These are phyloP conservation scores for Dendrolimus houi DNA, from an alignment of 2,888 invertebrate species.

Conservation along the genomic window DNA sequence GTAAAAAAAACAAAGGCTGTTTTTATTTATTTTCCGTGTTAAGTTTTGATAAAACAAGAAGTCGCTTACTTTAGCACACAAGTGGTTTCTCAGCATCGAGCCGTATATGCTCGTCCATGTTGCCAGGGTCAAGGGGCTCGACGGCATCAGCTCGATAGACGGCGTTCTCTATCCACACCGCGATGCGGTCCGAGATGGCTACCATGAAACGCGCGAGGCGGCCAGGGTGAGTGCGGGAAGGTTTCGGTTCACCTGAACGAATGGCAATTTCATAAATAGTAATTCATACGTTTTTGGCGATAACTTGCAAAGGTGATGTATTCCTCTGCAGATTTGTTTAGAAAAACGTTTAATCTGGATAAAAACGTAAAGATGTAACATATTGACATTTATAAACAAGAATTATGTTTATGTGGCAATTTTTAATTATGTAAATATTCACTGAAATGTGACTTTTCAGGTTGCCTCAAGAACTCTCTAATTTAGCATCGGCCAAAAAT, in stretches of 20 bases:
- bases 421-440: no score
- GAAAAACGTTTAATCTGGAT: no score
- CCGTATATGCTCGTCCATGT: constrained; percentile 48
- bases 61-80: neutral
- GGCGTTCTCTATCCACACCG: constrained; percentile 69
- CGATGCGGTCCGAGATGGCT: constrained; percentile 68
- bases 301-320: neutral
- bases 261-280: neutral
- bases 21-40: no score
- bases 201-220: constrained; percentile 69
- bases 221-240: constrained; percentile 56
- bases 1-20: no score
- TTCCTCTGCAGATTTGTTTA: neutral
- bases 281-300: no score
- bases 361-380: no score
- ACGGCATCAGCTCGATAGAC: constrained; percentile 60
- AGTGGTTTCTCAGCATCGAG: constrained; percentile 52
- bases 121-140: constrained; percentile 35
- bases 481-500: no score
- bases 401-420: no score
- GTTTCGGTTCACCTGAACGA: constrained; percentile 55
- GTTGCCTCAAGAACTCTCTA: no score
- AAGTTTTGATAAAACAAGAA: no score
- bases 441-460: no score
- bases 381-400: no score